Percentiles rank a stretch among this genome's conserved stretches.
These are phyloP conservation scores for Megalopta genalis DNA, from an alignment of 1,140 invertebrate species.

Conservation along the genomic window DNA sequence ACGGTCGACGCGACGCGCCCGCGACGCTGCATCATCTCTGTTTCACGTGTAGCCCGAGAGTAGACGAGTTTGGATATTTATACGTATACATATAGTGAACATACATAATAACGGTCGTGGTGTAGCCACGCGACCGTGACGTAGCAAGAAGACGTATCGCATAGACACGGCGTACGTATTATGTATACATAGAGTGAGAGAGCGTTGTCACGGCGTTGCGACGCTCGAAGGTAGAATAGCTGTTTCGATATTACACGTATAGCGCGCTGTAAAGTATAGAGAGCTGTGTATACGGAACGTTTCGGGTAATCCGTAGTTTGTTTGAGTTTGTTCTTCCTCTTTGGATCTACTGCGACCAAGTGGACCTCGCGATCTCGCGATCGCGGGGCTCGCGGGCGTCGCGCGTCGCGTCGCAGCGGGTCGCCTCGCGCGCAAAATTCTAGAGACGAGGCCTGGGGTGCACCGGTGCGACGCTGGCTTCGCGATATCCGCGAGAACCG, in stretches of 20 bases:
- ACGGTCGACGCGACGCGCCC: not conserved
- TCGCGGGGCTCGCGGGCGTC: too few species aligned
- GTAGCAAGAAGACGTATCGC: not conserved
- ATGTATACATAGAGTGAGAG: too few species aligned
- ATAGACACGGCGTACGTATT: too few species aligned
- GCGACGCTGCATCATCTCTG: constrained; percentile 12
- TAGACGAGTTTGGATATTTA: constrained; percentile 27
- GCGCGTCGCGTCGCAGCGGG: too few species aligned
- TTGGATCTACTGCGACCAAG: too few species aligned
- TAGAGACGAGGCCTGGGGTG: too few species aligned
- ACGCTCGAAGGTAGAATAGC: constrained; percentile 45
- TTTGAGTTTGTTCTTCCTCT: too few species aligned
- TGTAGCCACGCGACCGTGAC: constrained; percentile 38
- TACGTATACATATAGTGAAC: too few species aligned
- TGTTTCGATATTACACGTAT: constrained; percentile 20
- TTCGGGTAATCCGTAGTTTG: not conserved
- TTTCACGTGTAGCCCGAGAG: constrained; percentile 41
- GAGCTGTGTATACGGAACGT: constrained; percentile 22
- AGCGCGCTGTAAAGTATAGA: constrained; percentile 37
- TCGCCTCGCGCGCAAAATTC: too few species aligned
- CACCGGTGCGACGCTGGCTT: too few species aligned
- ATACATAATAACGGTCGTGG: constrained; percentile 26
- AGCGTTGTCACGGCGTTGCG: not conserved
- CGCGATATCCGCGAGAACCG: too few species aligned
- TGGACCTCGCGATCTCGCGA: too few species aligned